Evolutionary conservation across 2,888 invertebrate species (phyloP).

Genomic region (Pollenia labialis): DNA sequence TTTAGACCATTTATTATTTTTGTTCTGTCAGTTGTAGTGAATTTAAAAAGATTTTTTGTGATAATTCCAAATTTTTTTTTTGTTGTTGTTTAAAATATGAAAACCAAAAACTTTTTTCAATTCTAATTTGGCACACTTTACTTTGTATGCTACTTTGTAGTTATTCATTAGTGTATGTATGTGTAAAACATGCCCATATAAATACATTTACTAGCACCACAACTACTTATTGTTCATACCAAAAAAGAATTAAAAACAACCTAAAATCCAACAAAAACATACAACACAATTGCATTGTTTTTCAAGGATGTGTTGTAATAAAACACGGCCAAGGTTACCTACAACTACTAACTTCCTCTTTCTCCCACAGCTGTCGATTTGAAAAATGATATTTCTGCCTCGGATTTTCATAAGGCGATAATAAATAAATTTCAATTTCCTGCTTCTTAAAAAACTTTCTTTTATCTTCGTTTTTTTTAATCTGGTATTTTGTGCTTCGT

Average conservation of each 20-base stretch:
- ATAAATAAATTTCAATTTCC: conserved; percentile 66
- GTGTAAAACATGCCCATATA: neutral
- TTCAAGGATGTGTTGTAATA: conserved; percentile 48
- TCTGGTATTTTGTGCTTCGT: neutral
- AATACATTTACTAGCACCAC: conserved; percentile 14
- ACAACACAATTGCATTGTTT: conserved; percentile 15
- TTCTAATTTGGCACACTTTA: conserved; percentile 65
- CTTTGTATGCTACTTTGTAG: conserved; percentile 61
- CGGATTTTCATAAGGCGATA: conserved; percentile 42
- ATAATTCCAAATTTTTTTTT: conserved; percentile 40
- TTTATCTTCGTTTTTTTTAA: neutral
- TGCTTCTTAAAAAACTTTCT: conserved; percentile 28
- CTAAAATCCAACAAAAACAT: neutral
- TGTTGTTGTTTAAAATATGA: conserved; percentile 38
- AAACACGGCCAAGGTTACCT: conserved; percentile 70
- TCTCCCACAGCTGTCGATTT: conserved; percentile 55
- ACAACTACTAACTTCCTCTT: neutral
- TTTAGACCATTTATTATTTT: conserved; percentile 64
- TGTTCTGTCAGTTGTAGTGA: conserved; percentile 62
- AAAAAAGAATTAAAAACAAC: conserved; percentile 25
- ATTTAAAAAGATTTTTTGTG: conserved; percentile 54
- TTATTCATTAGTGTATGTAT: conserved; percentile 42
- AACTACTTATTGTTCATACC: neutral
- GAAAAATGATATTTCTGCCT: conserved; percentile 35
- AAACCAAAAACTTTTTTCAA: conserved; percentile 22